Evolutionary conservation across 2,113 vertebrate species (phyloP).

Genomic region (Myxocyprinus asiaticus): DNA sequence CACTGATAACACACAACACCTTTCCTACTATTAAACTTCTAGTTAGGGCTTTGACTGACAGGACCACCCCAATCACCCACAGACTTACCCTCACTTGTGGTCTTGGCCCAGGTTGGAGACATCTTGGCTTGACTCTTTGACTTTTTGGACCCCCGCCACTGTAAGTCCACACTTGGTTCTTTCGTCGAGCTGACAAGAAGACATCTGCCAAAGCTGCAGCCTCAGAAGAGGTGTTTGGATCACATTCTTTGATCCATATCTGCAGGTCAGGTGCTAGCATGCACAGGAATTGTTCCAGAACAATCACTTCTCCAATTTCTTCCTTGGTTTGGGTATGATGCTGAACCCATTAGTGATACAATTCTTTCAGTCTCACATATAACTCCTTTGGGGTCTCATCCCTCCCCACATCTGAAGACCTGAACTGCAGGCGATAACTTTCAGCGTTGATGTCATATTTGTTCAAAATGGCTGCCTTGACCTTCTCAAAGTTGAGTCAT

Average conservation of each 20-base stretch:
- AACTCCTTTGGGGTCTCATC: constrained; percentile 33
- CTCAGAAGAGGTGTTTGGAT: constrained; percentile 5
- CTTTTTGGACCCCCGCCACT: constrained; percentile 7
- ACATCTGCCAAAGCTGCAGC: constrained; percentile 16
- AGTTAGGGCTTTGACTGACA: too few species aligned
- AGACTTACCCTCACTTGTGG: neutral
- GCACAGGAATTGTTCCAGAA: constrained; percentile 30
- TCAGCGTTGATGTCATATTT: constrained; percentile 46
- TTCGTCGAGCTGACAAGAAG: constrained; percentile 5
- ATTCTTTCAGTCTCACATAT: constrained; percentile 18
- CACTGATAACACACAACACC: too few species aligned
- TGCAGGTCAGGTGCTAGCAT: constrained; percentile 30
- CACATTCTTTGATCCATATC: constrained; percentile 36
- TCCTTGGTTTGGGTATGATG: neutral
- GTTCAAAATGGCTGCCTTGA: constrained; percentile 28
- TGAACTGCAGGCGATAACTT: constrained; percentile 22
- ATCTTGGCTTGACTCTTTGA: neutral
- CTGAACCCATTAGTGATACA: constrained; percentile 26
- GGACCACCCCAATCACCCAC: too few species aligned
- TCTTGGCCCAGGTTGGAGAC: neutral
- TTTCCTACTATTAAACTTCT: too few species aligned
- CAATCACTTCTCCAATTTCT: constrained; percentile 28
- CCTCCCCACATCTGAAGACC: neutral
- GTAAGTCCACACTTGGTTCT: constrained; percentile 14
- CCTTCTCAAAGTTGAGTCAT: neutral